These are phyloP conservation scores for Anguilla marmorata DNA, from an alignment of 2,797 vertebrate genomes.

Conservation along the genomic window DNA sequence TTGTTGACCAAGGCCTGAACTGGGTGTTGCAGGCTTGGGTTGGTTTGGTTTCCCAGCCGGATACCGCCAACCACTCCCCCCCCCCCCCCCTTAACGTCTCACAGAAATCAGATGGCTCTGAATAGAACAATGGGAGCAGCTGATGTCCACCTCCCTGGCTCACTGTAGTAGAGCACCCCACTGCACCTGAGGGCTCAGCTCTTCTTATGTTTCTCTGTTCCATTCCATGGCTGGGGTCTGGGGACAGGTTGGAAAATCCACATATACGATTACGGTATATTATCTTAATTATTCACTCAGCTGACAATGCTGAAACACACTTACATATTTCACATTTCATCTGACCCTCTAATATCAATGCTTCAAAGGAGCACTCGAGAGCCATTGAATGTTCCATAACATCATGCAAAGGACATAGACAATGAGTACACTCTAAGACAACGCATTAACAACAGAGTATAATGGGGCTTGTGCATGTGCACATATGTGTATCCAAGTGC, in stretches of 20 bases:
- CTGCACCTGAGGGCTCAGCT: background rate
- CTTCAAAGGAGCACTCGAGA: background rate
- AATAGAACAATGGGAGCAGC: background rate
- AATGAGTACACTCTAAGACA: constrained; percentile 56
- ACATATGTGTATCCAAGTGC: background rate
- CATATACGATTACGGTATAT: background rate
- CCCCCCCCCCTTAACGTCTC: background rate
- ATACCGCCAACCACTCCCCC: background rate
- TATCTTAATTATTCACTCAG: constrained; percentile 4
- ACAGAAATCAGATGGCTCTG: background rate
- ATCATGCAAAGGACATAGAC: constrained; percentile 47
- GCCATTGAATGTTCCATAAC: background rate
- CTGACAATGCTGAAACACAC: background rate
- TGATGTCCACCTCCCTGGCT: background rate
- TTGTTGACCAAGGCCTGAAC: background rate
- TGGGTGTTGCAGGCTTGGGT: background rate
- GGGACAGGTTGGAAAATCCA: background rate
- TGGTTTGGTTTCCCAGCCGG: background rate
- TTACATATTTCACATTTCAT: constrained; percentile 10
- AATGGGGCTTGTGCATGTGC: constrained; percentile 31
- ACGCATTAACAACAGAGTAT: constrained; percentile 45
- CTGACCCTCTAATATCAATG: background rate
- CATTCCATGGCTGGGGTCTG: background rate
- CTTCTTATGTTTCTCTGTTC: background rate
- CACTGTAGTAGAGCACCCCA: background rate